Evolutionary conservation across 2,113 vertebrate species (phyloP).

Genomic region (Pterophyllum scalare): DNA sequence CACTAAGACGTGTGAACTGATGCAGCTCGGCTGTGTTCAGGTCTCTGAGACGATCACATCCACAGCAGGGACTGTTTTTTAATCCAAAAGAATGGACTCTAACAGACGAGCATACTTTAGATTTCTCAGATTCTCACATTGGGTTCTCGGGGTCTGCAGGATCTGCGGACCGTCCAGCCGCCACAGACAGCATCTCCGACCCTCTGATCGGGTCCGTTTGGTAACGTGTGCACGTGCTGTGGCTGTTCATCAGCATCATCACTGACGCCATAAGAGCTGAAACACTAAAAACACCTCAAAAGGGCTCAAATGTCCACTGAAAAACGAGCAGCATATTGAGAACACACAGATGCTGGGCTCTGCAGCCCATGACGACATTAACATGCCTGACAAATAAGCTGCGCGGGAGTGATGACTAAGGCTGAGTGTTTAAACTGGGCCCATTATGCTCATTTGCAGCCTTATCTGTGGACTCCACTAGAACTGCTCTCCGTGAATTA

Average conservation of each 20-base stretch:
- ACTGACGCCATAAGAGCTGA: neutral
- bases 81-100: rapidly evolving
- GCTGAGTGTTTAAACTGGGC: neutral
- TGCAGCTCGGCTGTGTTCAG: rapidly evolving
- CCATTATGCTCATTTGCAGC: neutral
- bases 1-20: neutral
- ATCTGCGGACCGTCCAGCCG: neutral
- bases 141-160: rapidly evolving
- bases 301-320: neutral
- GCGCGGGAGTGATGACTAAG: neutral
- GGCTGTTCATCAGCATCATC: neutral
- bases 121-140: neutral
- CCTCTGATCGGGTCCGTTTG: rapidly evolving
- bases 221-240: neutral
- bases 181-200: neutral
- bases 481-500: neutral
- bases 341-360: neutral
- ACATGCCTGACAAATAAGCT: neutral
- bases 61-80: neutral
- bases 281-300: neutral
- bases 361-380: neutral
- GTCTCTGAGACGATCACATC: rapidly evolving
- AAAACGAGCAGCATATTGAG: neutral
- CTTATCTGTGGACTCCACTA: neutral
- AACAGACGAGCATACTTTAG: neutral